Evolutionary conservation across 2,888 invertebrate species (phyloP).

Genomic region (Tetrapedia diversipes): DNA sequence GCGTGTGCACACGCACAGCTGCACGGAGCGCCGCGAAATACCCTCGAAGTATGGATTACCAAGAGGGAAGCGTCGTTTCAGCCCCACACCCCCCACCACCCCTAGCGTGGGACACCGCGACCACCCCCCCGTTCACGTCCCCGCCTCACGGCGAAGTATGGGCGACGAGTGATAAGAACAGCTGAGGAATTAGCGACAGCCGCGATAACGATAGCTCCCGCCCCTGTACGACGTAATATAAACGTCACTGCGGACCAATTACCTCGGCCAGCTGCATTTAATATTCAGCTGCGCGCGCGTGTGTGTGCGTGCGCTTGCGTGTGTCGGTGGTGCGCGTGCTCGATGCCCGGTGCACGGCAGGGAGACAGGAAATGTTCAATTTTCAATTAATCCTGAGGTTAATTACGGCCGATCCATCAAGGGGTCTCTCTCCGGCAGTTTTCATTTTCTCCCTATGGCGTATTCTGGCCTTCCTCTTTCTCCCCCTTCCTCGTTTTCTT

Average conservation of each 20-base stretch:
- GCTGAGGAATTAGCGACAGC: constrained; percentile 75
- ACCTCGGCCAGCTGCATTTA: constrained; percentile 53
- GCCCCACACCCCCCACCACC: not conserved
- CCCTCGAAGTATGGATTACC: constrained; percentile 72
- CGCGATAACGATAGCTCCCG: constrained; percentile 76
- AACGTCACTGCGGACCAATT: constrained; percentile 57
- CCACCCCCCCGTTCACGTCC: too few species aligned
- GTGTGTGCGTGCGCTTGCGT: not conserved
- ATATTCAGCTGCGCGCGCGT: constrained; percentile 40
- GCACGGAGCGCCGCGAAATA: constrained; percentile 54
- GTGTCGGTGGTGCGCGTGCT: not conserved
- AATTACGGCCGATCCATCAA: constrained; percentile 56
- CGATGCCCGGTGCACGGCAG: constrained; percentile 5
- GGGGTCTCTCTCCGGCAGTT: constrained; percentile 19
- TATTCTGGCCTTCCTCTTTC: not conserved
- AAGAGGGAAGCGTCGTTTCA: constrained; percentile 20
- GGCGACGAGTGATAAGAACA: constrained; percentile 73
- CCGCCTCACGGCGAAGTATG: constrained; percentile 30
- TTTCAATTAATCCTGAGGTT: constrained; percentile 54
- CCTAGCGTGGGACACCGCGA: too few species aligned
- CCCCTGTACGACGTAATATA: constrained; percentile 52
- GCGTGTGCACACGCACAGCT: not conserved
- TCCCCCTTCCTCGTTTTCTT: not conserved
- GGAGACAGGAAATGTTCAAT: constrained; percentile 54
- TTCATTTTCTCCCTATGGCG: constrained; percentile 26